Evolutionary conservation across 2,888 invertebrate species (phyloP).

Genomic region (Cheilosia soror): DNA sequence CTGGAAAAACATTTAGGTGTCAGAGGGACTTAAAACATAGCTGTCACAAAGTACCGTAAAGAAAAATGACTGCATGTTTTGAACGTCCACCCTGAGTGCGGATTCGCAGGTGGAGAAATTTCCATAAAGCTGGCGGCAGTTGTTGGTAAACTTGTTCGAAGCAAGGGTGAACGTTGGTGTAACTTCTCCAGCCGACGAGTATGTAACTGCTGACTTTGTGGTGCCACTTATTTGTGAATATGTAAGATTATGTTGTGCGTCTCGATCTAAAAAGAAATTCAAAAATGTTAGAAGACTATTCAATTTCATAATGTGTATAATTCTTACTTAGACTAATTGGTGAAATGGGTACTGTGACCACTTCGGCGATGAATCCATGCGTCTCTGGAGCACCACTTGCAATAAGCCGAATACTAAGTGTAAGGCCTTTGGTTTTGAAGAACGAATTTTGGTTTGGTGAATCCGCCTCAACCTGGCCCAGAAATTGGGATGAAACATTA

Average conservation of each 20-base stretch:
- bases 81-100: slow-evolving; percentile 94
- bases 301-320: not conserved
- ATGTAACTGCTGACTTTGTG: slow-evolving; percentile 93
- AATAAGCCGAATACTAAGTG: slow-evolving; percentile 94
- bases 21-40: not conserved
- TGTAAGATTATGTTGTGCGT: slow-evolving; percentile 95
- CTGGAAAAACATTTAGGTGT: slow-evolving; percentile 84
- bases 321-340: slow-evolving; percentile 93
- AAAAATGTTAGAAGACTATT: not conserved
- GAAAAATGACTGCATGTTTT: slow-evolving; percentile 95
- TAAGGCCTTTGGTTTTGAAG: slow-evolving; percentile 90
- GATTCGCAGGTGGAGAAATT: slow-evolving; percentile 96
- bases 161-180: slow-evolving; percentile 95
- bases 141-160: slow-evolving; percentile 92
- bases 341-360: slow-evolving; percentile 96
- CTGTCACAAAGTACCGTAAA: slow-evolving; percentile 87
- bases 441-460: slow-evolving; percentile 89
- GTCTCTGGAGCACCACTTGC: slow-evolving; percentile 97
- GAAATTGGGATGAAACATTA: slow-evolving; percentile 90
- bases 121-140: slow-evolving; percentile 95
- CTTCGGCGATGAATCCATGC: slow-evolving; percentile 98
- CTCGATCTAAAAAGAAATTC: slow-evolving; percentile 88
- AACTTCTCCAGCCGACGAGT: slow-evolving; percentile 96
- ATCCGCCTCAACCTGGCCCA: slow-evolving; percentile 90
- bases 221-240: slow-evolving; percentile 92